Base-by-base conservation (phyloP, 2,113 vertebrate genomes). In the Labeo rohita region DNA sequence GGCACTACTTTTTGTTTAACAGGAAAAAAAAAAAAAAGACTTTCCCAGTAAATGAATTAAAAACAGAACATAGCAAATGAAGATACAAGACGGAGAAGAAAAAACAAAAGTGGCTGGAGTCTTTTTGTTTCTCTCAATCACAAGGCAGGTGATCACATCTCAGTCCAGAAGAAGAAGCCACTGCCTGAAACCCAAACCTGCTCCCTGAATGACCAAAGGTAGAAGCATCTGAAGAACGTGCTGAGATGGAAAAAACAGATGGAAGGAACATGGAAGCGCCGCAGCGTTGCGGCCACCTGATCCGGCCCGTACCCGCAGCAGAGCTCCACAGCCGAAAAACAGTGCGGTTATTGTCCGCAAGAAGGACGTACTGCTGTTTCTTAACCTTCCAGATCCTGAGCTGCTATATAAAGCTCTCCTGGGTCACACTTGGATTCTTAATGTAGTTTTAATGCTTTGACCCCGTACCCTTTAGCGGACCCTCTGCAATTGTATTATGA, bases 341-440 rank as follows among this genome's bases (percentile, higher is more conserved):
- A 99, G 96, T 97, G 96, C 91, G 47, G 88, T 95, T 95, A 96
- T 98, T 99, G 97, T 99, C 95, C 95, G 91, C 47, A n/a, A 36
- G 28, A n/a, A 56, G 21, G 63, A 21, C 96, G 95, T 90, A 95
- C 95, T 96, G 96, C 95, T 95, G 96, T 97, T 94, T 96, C 96
- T 96, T 95, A 95, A 90, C 95, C 96, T 88, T 61, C 43, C 83
- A 82, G 23, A 59, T 95, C 96, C 95, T 95, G 95, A 94, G 94
- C 94, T 92, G 92, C 92, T 92, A 85, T 63, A 87, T 84, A 86
- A 92, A 59, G 84, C 87, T 91, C 89, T 90, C 23, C 89, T 91
- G 86, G 39, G 23, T 61, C 74, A 90, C 85, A 89, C 89, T 91
- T 86, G 90, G 92, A 43, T 85, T 34, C 73, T 43, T 66, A 54